Conservation (phyloP, 2,797 vertebrate species). For the Sebastes minor region DNA sequence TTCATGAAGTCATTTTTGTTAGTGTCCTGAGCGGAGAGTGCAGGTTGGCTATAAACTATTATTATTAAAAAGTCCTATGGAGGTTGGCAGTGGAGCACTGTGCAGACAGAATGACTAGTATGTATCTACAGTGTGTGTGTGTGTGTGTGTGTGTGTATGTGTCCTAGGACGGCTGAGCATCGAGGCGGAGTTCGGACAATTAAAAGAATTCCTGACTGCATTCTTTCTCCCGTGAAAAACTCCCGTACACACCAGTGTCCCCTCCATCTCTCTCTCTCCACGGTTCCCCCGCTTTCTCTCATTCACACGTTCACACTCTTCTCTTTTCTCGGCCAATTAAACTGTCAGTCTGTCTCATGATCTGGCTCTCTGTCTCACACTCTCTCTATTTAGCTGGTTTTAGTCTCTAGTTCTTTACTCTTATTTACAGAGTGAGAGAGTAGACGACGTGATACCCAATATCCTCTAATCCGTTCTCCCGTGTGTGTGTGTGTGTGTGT, state of each 20-base stretch:
- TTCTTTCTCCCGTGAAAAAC: constrained; percentile 63
- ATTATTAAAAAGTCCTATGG: background rate
- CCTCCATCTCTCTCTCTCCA: background rate
- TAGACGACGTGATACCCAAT: constrained; percentile 39
- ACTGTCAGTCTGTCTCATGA: constrained; percentile 31
- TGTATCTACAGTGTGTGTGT: constrained; percentile 12
- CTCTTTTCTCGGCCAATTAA: constrained; percentile 18
- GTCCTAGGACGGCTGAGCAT: constrained; percentile 33
- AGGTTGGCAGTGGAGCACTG: constrained; percentile 27
- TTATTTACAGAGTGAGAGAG: background rate
- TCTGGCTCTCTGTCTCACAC: constrained; percentile 5
- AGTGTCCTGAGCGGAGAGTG: background rate
- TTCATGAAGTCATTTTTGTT: constrained; percentile 23
- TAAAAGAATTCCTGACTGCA: constrained; percentile 70
- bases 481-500: constrained; percentile 6
- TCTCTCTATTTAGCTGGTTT: background rate
- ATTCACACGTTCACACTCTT: constrained; percentile 17
- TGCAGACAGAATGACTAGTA: constrained; percentile 52
- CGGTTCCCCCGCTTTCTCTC: background rate
- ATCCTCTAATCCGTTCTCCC: constrained; percentile 40
- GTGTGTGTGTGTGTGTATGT: constrained; percentile 6
- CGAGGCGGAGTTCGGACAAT: constrained; percentile 62
- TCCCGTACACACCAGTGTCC: constrained; percentile 14
- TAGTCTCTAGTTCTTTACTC: background rate
- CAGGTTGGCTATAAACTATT: constrained; percentile 3